Evolutionary conservation across 2,797 vertebrate genomes (phyloP).

Genomic region (Lerista edwardsae): DNA sequence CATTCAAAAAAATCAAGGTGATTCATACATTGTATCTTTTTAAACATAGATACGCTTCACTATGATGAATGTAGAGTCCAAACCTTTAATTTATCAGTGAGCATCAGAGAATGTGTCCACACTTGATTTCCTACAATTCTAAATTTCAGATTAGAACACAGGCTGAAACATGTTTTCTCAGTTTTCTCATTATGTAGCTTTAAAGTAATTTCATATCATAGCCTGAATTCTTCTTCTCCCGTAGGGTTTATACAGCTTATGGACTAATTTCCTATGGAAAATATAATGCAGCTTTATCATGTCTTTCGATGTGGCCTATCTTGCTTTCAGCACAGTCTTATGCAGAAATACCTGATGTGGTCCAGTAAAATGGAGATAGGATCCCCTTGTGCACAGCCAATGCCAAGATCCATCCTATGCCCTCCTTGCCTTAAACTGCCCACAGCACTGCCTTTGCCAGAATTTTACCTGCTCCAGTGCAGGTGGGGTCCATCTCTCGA

Average conservation of each 20-base stretch:
- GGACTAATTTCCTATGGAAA: too few relatives aligned
- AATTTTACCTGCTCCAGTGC: too few relatives aligned
- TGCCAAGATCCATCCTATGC: too few relatives aligned
- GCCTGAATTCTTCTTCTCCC: not conserved
- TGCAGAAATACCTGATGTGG: too few relatives aligned
- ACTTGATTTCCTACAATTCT: not conserved
- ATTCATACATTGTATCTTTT: not conserved
- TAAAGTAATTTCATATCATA: not conserved
- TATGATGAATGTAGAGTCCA: not conserved
- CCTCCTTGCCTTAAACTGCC: too few relatives aligned
- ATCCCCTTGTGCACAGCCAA: too few relatives aligned
- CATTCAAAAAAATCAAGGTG: not conserved
- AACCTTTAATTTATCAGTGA: not conserved
- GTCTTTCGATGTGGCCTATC: too few relatives aligned
- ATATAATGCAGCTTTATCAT: too few relatives aligned
- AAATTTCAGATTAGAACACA: not conserved
- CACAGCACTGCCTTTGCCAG: too few relatives aligned
- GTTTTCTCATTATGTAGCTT: not conserved
- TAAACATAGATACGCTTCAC: not conserved
- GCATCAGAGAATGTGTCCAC: not conserved
- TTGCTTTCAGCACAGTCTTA: too few relatives aligned
- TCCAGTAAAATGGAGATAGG: too few relatives aligned
- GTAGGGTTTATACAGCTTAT: not conserved
- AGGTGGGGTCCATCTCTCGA: too few relatives aligned
- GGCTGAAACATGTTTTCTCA: not conserved